Evolutionary conservation across 2,113 vertebrate species (phyloP), one percentile per base, ranked within the genome.

Genomic region (Megalops atlanticus): DNA sequence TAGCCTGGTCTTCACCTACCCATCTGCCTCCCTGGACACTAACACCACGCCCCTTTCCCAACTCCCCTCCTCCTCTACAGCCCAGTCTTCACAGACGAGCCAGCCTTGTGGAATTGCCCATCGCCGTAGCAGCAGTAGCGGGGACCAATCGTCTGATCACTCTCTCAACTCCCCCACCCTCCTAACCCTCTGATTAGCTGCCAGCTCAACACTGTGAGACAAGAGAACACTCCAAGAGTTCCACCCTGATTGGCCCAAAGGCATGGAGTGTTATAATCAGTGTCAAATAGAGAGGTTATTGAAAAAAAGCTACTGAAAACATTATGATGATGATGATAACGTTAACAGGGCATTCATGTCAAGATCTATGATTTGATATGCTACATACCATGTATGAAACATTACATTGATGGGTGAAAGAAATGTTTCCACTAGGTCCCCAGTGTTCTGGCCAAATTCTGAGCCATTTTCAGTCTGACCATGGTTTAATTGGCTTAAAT

Each of bases 121-220:
- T 82, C 95, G 96, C 24, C 96, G 94, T 77, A 96, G 96, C 91
- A 97, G 96, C 92, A 97, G 96, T 90, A 95, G 94, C 0, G 96
- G 95, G 0, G 96, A 97, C 84, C 96, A 96, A 2, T 79, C 33
- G 31, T 96, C 96, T 0, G 96, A 95, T 90, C 93, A 97, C 84
- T 96, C 96, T 4, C 91, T 97, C 38, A 95, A 95, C 79, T 97
- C 96, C 1, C 96, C 96, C 0, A 95, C 94, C 5, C 93, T 97
- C 85, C 87, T 97, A 68, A 94, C 95, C 15, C 92, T 97, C 85
- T 95, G 90, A 94, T 40, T 52, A 14, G 75, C 24, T 6, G n/a
- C 38, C 7, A 4, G 58, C 0, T 49, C 47, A 49, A 16, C 47
- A 14, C 47, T n/a, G n/a, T n/a, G n/a, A n/a, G n/a, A 11, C 45